phyloP scores from a whole-genome alignment of 2,797 vertebrate genomes.

The Paramormyrops hopkinsi region DNA sequence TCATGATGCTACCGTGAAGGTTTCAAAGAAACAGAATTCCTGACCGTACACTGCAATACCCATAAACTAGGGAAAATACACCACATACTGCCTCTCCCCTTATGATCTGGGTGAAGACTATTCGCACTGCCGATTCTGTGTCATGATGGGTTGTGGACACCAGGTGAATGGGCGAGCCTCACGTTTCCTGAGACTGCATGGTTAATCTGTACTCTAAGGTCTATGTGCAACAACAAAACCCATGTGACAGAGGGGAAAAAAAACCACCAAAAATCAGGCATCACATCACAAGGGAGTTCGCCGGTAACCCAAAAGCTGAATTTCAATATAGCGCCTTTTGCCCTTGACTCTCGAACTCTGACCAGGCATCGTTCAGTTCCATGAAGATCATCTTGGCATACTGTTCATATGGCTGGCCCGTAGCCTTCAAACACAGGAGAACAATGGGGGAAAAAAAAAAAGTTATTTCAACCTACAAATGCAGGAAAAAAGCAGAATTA shows the following conservation, averaged over 20 bases:
- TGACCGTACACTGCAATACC: background rate
- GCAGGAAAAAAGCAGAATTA: background rate
- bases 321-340: constrained; percentile 90
- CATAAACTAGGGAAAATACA: background rate
- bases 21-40: background rate
- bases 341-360: constrained; percentile 99
- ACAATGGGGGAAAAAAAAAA: background rate
- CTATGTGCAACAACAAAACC: background rate
- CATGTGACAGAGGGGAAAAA: background rate
- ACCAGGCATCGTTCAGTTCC: constrained; percentile 99
- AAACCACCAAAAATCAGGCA: constrained; percentile 38
- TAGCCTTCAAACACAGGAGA: constrained; percentile 66
- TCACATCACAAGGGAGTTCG: constrained; percentile 22
- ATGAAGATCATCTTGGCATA: constrained; percentile 99
- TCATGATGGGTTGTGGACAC: background rate
- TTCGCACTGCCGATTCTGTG: background rate
- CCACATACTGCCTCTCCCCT: background rate
- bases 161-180: background rate
- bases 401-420: constrained; percentile 96
- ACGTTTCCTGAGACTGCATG: background rate
- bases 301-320: constrained; percentile 25
- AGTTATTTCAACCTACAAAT: background rate
- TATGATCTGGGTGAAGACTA: background rate
- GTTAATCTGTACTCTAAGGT: background rate
- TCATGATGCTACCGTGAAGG: background rate